These are phyloP conservation scores for Lophotriccus pileatus DNA, from an alignment of 2,797 vertebrate species.

Conservation along the genomic window DNA sequence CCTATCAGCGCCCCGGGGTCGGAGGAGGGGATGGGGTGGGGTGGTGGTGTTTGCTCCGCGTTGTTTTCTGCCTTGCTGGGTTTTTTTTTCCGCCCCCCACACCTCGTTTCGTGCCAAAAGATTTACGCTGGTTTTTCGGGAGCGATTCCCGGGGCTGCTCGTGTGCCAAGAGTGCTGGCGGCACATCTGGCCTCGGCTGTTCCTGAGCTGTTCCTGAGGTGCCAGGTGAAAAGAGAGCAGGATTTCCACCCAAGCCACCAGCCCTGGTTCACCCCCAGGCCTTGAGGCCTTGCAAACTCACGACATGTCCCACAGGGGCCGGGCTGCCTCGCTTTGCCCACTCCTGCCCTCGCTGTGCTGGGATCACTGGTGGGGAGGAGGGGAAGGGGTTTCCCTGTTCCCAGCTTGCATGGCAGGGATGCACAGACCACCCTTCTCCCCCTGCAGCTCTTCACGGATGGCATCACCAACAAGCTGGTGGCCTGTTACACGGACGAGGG, in stretches of 20 bases:
- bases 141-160: not conserved
- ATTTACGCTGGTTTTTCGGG: not conserved
- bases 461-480: conserved; percentile 97
- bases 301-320: fast-evolving
- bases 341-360: fast-evolving
- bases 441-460: conserved; percentile 90
- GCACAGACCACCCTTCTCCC: not conserved
- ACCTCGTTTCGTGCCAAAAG: not conserved
- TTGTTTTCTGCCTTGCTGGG: not conserved
- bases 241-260: not conserved
- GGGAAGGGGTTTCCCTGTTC: fast-evolving
- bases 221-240: not conserved
- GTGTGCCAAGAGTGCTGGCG: not conserved
- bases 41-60: not conserved
- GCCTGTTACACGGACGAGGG: conserved; percentile 88
- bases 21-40: not conserved
- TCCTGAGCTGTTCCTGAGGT: not conserved
- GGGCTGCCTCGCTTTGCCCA: fast-evolving
- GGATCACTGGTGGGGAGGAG: not conserved
- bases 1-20: conserved; percentile 19
- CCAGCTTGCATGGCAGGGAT: fast-evolving
- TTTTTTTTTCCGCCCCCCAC: not conserved
- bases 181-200: not conserved
- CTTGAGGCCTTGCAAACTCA: fast-evolving
- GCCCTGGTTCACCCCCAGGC: fast-evolving